Percentiles rank a stretch among this genome's conserved stretches.
Conservation (phyloP, 2,797 vertebrate genomes). For the Megaceryle alcyon region DNA sequence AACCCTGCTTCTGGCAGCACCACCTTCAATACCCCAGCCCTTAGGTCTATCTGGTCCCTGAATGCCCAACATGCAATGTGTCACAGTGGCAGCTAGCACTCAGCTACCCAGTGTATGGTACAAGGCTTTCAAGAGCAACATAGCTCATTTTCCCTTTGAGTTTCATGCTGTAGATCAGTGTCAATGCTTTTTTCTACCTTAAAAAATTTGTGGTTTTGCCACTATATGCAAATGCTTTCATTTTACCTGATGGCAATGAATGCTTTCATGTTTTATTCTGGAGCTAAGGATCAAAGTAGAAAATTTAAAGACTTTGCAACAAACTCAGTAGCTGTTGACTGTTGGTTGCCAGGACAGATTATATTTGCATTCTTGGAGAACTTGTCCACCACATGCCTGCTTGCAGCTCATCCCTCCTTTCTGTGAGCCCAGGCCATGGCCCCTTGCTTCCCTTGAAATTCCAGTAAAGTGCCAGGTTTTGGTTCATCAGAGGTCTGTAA, state of each 20-base stretch:
- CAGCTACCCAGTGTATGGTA: fast-evolving
- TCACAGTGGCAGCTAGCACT: fast-evolving
- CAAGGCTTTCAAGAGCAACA: not conserved
- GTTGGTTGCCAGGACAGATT: not conserved
- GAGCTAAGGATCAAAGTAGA: not conserved
- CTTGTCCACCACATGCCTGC: not conserved
- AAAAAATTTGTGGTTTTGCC: not conserved
- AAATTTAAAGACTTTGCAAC: not conserved
- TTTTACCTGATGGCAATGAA: not conserved
- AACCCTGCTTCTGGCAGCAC: not conserved
- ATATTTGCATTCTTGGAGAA: not conserved
- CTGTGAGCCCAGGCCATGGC: too few species aligned
- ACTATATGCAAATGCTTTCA: not conserved
- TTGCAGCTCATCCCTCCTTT: not conserved
- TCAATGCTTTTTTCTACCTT: not conserved
- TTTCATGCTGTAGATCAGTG: not conserved
- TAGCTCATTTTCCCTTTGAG: not conserved
- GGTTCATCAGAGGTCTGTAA: fast-evolving
- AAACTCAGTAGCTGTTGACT: not conserved
- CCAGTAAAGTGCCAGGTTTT: not conserved
- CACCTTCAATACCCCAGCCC: not conserved
- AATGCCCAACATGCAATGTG: not conserved
- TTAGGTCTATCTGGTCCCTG: not conserved
- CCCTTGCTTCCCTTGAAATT: not conserved
- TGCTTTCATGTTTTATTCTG: fast-evolving